These are phyloP conservation scores for Rugalucina vietnamica DNA, from an alignment of 2,888 invertebrate genomes.

Conservation along the genomic window DNA sequence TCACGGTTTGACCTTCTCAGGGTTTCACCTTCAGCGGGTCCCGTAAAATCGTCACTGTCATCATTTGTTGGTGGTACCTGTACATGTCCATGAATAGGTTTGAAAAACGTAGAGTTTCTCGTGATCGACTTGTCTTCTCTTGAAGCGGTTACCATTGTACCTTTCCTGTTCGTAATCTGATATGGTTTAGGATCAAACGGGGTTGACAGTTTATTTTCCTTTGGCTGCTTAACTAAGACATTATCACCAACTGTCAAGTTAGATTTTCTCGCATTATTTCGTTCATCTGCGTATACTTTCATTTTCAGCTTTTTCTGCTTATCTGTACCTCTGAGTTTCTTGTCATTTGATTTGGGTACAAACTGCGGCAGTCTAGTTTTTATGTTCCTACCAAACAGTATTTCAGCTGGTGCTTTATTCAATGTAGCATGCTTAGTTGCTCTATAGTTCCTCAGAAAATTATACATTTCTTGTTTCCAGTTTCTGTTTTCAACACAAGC, in stretches of 20 bases:
- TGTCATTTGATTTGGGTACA: not conserved
- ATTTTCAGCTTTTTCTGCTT: not conserved
- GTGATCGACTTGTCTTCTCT: not conserved
- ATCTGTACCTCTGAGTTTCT: not conserved
- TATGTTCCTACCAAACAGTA: not conserved
- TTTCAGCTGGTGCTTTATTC: not conserved
- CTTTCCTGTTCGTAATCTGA: not conserved
- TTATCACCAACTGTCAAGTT: not conserved
- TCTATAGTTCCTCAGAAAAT: not conserved
- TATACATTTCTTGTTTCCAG: not conserved
- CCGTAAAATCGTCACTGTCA: not conserved
- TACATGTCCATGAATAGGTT: not conserved
- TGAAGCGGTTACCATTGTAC: not conserved
- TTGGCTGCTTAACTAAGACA: not conserved
- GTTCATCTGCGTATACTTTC: not conserved
- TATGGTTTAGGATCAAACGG: not conserved
- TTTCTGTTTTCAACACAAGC: not conserved
- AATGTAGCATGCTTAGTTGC: slow-evolving; percentile 13
- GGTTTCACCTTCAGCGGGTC: not conserved
- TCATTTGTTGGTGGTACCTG: not conserved
- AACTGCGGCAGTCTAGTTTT: not conserved
- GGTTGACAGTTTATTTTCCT: not conserved
- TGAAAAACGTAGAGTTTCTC: slow-evolving; percentile 1
- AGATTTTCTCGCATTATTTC: not conserved
- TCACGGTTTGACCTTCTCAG: not conserved